Conservation (phyloP, 2,888 invertebrate species). For the Calameuta idolon region DNA sequence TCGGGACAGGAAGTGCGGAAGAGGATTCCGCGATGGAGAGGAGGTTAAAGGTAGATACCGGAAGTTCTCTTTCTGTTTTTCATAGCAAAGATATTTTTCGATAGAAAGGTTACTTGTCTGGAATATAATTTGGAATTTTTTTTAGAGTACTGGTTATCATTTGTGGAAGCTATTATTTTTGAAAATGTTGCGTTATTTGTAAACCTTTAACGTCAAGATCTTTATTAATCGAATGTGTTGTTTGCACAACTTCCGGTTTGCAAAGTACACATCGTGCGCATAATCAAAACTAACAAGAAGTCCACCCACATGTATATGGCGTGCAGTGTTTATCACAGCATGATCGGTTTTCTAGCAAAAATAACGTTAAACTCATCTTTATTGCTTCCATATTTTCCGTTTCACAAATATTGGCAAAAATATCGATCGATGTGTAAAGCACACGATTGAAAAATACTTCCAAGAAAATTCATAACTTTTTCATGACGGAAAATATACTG, state of each 20-base stretch:
- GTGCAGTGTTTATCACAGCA: neutral
- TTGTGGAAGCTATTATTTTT: neutral
- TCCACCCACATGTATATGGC: neutral
- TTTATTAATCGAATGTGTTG: neutral
- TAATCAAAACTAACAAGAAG: neutral
- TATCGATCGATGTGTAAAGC: neutral
- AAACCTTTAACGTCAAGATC: neutral
- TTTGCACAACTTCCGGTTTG: neutral
- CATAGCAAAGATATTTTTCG: neutral
- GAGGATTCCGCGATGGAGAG: slow-evolving; percentile 16
- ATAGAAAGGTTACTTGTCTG: neutral
- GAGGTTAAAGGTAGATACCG: slow-evolving; percentile 2
- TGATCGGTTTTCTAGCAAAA: slow-evolving; percentile 1
- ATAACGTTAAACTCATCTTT: neutral
- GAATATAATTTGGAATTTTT: neutral
- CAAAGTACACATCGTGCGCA: slow-evolving; percentile 1
- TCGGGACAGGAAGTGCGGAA: slow-evolving; percentile 6
- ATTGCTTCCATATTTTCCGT: neutral
- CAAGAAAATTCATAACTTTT: slow-evolving; percentile 11
- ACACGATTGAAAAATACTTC: slow-evolving; percentile 13
- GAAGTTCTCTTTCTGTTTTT: neutral
- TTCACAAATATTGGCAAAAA: neutral
- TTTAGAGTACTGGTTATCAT: neutral
- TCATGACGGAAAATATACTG: neutral
- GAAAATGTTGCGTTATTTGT: neutral